phyloP scores from a whole-genome alignment of 1,140 invertebrate species.

The Drosophila navojoa region DNA sequence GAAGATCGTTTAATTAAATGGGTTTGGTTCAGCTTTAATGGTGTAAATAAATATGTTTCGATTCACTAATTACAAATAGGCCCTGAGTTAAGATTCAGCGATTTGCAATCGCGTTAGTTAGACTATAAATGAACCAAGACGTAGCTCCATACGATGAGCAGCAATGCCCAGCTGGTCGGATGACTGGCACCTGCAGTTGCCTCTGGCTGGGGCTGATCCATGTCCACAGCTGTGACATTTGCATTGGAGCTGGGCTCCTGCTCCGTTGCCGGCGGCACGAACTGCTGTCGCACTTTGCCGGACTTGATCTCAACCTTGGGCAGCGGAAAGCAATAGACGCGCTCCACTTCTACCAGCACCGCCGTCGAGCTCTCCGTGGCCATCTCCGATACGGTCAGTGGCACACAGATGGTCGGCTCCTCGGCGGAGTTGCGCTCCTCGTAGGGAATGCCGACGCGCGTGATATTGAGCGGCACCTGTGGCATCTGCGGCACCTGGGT shows the following conservation, averaged over 20 bases:
- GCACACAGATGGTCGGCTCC: constrained; percentile 76
- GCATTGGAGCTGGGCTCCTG: constrained; percentile 22
- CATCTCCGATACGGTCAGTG: constrained; percentile 64
- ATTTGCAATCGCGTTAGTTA: constrained; percentile 31
- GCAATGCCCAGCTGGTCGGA: not conserved
- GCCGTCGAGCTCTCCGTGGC: constrained; percentile 48
- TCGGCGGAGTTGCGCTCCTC: constrained; percentile 69
- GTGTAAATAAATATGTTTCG: constrained; percentile 20
- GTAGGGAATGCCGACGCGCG: constrained; percentile 71
- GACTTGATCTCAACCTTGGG: constrained; percentile 66
- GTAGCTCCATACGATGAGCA: constrained; percentile 22
- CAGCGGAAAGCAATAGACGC: constrained; percentile 75
- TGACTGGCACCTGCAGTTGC: not conserved
- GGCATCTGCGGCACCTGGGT: constrained; percentile 49
- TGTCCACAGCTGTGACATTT: not conserved
- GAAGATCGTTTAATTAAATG: not conserved
- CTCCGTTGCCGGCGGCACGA: constrained; percentile 24
- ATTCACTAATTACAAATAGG: constrained; percentile 40
- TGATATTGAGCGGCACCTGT: constrained; percentile 63
- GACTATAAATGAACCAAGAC: constrained; percentile 8
- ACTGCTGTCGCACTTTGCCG: constrained; percentile 41
- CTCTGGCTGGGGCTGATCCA: constrained; percentile 9
- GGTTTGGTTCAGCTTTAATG: constrained; percentile 50
- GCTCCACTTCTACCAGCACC: constrained; percentile 66
- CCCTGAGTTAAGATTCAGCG: constrained; percentile 63